Evolutionary conservation across 2,113 vertebrate species (phyloP).

Genomic region (Oreochromis aureus): DNA sequence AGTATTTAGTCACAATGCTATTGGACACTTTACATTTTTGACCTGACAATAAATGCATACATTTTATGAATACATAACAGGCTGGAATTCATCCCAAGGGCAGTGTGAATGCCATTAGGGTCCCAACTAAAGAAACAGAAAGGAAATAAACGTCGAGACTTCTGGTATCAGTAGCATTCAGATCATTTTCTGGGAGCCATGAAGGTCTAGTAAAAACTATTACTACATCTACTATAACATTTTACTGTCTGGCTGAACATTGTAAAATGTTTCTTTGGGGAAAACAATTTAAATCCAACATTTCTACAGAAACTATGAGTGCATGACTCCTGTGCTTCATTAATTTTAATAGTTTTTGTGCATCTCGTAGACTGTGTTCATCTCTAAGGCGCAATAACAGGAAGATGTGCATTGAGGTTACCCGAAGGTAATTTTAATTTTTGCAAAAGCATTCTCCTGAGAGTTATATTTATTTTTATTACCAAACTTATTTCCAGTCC

Average conservation of each 20-base stretch:
- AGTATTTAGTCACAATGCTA: background rate
- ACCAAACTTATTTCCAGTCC: background rate
- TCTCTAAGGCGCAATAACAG: background rate
- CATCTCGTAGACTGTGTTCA: background rate
- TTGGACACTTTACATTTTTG: background rate
- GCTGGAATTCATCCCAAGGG: background rate
- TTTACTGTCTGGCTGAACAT: background rate
- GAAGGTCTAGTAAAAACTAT: background rate
- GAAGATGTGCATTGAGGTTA: background rate
- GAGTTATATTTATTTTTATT: background rate
- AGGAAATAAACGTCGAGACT: background rate
- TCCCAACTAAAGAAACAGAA: background rate
- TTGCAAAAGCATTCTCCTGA: background rate
- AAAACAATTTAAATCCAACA: background rate
- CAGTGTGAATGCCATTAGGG: background rate
- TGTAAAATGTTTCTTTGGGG: background rate
- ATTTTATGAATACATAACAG: background rate
- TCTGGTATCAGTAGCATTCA: background rate
- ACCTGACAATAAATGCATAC: background rate
- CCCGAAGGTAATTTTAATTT: background rate
- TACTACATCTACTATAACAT: background rate
- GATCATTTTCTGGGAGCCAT: background rate
- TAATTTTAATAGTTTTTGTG: background rate
- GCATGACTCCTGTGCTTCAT: background rate
- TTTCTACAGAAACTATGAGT: background rate